A percentile compares a stretch with the other conserved stretches of the same genome.
phyloP scores from a whole-genome alignment of 2,888 invertebrate species.

The Allacma fusca region DNA sequence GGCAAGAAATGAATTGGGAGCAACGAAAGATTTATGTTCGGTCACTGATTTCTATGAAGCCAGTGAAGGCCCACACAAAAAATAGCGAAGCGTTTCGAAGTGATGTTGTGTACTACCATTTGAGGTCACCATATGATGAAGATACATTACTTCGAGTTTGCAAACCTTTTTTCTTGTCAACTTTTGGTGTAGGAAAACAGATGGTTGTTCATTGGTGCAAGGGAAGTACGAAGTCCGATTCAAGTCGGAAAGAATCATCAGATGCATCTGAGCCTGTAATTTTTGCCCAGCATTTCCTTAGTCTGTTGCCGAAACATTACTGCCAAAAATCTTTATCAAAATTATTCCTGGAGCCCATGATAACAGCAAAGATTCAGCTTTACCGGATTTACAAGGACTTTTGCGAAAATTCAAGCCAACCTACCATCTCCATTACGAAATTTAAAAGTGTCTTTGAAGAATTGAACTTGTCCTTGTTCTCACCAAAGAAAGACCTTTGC shows the following conservation, averaged over 20 bases:
- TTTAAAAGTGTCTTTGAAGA: slow-evolving; percentile 2
- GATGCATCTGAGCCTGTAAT: neutral
- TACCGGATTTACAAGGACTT: slow-evolving; percentile 1
- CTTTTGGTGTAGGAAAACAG: neutral
- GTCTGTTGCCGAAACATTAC: neutral
- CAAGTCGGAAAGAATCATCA: neutral
- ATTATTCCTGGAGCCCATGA: neutral
- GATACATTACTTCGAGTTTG: neutral
- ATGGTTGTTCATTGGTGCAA: neutral
- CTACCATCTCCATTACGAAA: neutral
- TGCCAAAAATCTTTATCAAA: neutral
- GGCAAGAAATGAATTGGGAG: slow-evolving; percentile 9
- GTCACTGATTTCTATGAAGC: neutral
- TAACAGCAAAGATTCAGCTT: neutral
- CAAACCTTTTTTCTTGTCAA: neutral
- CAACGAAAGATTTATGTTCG: neutral
- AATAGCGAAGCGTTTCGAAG: neutral
- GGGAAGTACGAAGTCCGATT: neutral
- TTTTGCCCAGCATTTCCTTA: neutral
- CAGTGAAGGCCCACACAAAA: neutral
- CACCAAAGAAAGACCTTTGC: neutral
- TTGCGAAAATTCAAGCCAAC: neutral
- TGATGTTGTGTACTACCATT: neutral
- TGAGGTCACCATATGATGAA: neutral
- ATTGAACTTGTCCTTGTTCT: neutral